These are phyloP conservation scores for Glaucomys volans DNA, from an alignment of 2,113 vertebrate species.

Conservation along the genomic window DNA sequence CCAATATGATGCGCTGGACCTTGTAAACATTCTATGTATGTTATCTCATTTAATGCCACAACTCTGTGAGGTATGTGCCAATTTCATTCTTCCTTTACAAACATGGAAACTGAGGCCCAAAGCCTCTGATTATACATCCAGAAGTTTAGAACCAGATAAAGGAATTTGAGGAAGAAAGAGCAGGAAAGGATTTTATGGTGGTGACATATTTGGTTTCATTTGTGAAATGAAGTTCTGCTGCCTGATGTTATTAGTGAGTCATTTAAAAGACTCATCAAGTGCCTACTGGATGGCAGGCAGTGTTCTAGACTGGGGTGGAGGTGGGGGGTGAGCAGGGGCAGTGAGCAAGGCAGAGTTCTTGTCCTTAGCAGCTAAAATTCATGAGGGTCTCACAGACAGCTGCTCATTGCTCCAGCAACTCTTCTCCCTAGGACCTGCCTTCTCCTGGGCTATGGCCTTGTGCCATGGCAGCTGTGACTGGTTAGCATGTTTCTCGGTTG, in stretches of 20 bases:
- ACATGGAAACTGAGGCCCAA: not conserved
- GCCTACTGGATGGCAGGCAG: not conserved
- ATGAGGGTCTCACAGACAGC: not conserved
- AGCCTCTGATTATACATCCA: not conserved
- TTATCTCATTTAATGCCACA: not conserved
- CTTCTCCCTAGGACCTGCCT: not conserved
- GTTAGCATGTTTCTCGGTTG: no score
- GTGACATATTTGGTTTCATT: not conserved
- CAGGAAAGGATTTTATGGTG: not conserved
- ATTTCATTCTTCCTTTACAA: not conserved
- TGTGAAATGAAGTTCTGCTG: not conserved
- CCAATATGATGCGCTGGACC: fast-evolving
- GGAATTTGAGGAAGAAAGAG: not conserved
- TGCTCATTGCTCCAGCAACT: no score
- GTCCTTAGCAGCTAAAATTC: not conserved
- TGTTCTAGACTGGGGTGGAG: not conserved
- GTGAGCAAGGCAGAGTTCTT: not conserved
- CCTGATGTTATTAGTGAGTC: not conserved
- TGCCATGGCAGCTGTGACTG: not conserved
- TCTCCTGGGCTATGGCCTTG: not conserved
- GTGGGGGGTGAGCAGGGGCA: no score
- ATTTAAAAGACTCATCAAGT: not conserved
- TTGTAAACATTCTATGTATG: fast-evolving
- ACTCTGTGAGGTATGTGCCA: not conserved
- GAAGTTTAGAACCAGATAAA: not conserved